Conservation (phyloP, 2,888 invertebrate genomes). For the Cataglyphis livida region DNA sequence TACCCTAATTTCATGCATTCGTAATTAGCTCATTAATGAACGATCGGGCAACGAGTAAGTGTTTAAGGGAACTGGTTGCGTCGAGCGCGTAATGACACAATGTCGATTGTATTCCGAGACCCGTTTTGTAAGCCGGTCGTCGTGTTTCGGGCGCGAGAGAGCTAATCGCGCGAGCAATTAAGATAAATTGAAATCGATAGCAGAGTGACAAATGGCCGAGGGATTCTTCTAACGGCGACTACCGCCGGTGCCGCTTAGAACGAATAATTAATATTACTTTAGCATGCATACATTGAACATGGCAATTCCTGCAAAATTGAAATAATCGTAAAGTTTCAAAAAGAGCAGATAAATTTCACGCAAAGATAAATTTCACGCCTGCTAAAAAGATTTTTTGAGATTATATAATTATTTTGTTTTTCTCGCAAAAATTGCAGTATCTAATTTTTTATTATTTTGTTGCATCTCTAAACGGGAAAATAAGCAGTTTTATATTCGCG, state of each 20-base stretch:
- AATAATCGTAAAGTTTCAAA: background rate
- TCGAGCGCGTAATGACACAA: constrained; percentile 10
- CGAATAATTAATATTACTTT: constrained; percentile 53
- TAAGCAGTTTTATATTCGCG: too few relatives aligned
- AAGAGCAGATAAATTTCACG: background rate
- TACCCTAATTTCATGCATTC: constrained; percentile 55
- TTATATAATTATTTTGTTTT: too few relatives aligned
- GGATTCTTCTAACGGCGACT: constrained; percentile 40
- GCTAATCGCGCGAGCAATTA: constrained; percentile 54
- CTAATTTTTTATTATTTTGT: too few relatives aligned
- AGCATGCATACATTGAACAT: background rate
- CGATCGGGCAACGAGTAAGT: constrained; percentile 37
- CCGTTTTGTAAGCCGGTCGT: constrained; percentile 42
- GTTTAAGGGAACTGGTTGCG: constrained; percentile 33
- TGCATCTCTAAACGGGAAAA: too few relatives aligned
- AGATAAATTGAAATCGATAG: constrained; percentile 56
- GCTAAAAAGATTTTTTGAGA: background rate
- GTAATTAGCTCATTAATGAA: constrained; percentile 52
- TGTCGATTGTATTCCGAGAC: constrained; percentile 36
- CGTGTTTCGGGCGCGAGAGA: constrained; percentile 39
- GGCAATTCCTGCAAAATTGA: background rate
- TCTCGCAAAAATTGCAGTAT: too few relatives aligned
- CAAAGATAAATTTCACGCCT: background rate
- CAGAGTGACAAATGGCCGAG: constrained; percentile 45
- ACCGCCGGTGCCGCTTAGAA: constrained; percentile 26